These are phyloP conservation scores for Drosophila burlai DNA, from an alignment of 1,140 invertebrate genomes.

Conservation along the genomic window DNA sequence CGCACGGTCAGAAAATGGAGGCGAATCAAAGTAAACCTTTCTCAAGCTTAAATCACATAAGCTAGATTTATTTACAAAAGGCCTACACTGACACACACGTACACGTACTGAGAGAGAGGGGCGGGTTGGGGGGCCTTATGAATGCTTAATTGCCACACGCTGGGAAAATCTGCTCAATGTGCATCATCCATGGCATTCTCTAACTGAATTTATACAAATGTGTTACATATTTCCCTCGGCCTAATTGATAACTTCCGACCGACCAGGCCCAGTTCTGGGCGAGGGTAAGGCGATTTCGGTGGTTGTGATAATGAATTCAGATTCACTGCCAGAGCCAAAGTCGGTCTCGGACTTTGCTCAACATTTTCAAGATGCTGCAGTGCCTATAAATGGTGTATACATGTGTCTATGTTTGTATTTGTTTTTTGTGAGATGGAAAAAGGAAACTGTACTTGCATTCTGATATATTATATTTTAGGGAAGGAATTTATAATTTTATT, in stretches of 20 bases:
- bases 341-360: slow-evolving; percentile 37
- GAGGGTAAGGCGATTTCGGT: not conserved
- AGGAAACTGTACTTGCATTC: slow-evolving; percentile 27
- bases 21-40: slow-evolving; percentile 79
- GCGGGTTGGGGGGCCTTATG: not conserved
- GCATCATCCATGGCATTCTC: slow-evolving; percentile 40
- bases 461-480: slow-evolving; percentile 1
- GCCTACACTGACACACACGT: slow-evolving; percentile 23
- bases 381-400: slow-evolving; percentile 1
- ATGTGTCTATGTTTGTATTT: not conserved
- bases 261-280: slow-evolving; percentile 1
- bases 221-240: slow-evolving; percentile 77
- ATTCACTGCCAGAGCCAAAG: slow-evolving; percentile 70
- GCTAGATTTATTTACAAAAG: slow-evolving; percentile 82
- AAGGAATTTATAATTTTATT: not conserved
- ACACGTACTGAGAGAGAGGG: not conserved
- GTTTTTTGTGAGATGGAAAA: slow-evolving; percentile 5
- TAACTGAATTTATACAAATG: slow-evolving; percentile 82
- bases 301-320: slow-evolving; percentile 79
- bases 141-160: slow-evolving; percentile 75
- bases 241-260: slow-evolving; percentile 82
- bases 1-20: slow-evolving; percentile 72
- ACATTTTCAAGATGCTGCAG: slow-evolving; percentile 23
- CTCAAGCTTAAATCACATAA: slow-evolving; percentile 74
- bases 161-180: slow-evolving; percentile 60